Conservation (phyloP, 1,140 invertebrate species). For the Tenebrio molitor region DNA sequence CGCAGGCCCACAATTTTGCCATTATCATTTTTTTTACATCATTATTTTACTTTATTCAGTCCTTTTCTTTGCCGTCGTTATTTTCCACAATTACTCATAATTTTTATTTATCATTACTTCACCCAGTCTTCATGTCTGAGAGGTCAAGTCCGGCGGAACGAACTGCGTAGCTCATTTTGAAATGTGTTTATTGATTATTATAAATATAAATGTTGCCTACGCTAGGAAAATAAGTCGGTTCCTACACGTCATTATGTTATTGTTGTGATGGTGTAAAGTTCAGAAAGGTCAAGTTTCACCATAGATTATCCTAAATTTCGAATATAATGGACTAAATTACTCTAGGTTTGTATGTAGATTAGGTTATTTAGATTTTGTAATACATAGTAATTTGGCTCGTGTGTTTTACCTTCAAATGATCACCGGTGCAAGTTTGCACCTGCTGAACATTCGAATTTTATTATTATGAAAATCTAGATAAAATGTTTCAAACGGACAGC, state of each 20-base stretch:
- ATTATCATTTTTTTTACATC: too few relatives aligned
- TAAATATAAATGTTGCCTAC: neutral
- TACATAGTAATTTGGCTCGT: too few relatives aligned
- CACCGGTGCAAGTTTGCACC: neutral
- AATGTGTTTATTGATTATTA: too few relatives aligned
- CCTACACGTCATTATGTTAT: neutral
- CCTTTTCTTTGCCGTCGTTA: too few relatives aligned
- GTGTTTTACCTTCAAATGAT: neutral
- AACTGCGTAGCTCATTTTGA: too few relatives aligned
- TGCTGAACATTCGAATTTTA: neutral
- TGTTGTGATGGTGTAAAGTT: neutral
- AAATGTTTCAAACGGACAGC: neutral
- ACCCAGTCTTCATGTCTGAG: too few relatives aligned
- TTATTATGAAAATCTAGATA: constrained; percentile 9
- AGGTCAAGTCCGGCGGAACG: too few relatives aligned
- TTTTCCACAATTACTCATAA: too few relatives aligned
- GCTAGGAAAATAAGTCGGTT: neutral
- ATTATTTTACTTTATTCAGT: too few relatives aligned
- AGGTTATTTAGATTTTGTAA: neutral
- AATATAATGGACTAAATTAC: constrained; percentile 1
- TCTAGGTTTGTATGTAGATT: neutral
- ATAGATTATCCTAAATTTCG: neutral
- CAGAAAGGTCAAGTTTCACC: constrained; percentile 3
- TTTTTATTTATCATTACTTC: too few relatives aligned
- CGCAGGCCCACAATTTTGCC: neutral